Evolutionary conservation across 37 sponge, comb jelly and placozoan species (phyloP).

Genomic region (Bolinopsis microptera): DNA sequence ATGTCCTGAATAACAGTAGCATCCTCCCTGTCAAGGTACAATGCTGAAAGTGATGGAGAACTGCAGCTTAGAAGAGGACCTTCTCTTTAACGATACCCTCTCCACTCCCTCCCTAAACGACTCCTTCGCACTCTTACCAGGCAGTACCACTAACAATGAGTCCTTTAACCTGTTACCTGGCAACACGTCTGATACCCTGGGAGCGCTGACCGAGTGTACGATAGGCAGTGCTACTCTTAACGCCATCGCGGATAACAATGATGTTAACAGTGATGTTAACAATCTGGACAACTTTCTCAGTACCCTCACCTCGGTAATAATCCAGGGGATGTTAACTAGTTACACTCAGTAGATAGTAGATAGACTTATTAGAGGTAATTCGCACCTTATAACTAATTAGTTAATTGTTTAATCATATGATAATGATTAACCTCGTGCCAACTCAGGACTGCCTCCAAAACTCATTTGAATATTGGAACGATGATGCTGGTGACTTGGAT

Average conservation of each 20-base stretch:
- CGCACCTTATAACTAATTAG: no score
- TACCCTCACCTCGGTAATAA: not conserved
- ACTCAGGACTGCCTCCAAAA: not conserved
- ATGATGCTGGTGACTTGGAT: not conserved
- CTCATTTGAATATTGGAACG: not conserved
- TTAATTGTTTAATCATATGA: no score
- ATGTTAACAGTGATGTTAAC: not conserved
- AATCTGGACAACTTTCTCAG: not conserved
- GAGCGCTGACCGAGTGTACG: not conserved
- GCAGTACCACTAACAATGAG: not conserved
- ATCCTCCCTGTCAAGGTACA: no score
- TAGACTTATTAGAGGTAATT: no score
- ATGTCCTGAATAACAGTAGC: no score
- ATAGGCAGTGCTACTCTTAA: not conserved
- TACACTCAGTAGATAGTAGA: no score
- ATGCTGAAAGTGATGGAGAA: not conserved
- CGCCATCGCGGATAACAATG: not conserved
- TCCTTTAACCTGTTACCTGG: not conserved
- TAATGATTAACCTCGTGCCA: no score
- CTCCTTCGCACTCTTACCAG: not conserved
- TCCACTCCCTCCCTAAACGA: not conserved
- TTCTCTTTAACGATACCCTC: not conserved
- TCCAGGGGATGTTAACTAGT: no score
- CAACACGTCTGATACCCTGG: not conserved
- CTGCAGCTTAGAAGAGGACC: not conserved